Evolutionary conservation across 1,140 invertebrate species (phyloP), one percentile per base, ranked within the genome.

Genomic region (Chironomus tepperi): DNA sequence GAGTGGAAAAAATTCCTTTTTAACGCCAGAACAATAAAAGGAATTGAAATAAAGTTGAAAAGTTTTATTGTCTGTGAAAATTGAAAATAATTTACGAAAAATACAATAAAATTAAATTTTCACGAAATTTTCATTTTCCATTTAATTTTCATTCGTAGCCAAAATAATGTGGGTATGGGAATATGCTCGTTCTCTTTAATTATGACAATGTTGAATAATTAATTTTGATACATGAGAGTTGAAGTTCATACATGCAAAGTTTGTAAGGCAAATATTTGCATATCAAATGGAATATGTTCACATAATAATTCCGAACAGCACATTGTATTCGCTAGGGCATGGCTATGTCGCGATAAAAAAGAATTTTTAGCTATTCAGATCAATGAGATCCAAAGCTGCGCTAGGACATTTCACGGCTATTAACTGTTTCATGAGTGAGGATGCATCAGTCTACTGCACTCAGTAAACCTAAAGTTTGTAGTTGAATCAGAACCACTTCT

Each of bases 121-220:
- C 47, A 57, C 5, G 15, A 57, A 5, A 57, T n/a, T 57, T 47
- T 47, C 15, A n/a, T n/a, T 47, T 47, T 8, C 9, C 18, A 12
- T 18, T 70, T 70, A 70, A 70, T 70, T 70, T 70, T 70, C 47
- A 57, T 12, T 57, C 65, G 19, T 18, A 18, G 19, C 18, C 47
- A n/a, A n/a, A 57, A 57, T n/a, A 57, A 57, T 3, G 9, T 12
- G n/a, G 1, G n/a, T 57, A 12, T 57, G 47, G 12, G 47, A 57
- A 57, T 70, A 18, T 10, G 7, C 65, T 18, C 65, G 9, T 70
- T 67, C 7, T 19, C 9, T 70, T 70, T 70, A 70, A 70, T 70
- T 70, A 70, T 70, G 65, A 70, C 65, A 19, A 70, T 70, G 65
- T 70, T 70, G 65, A 70, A 70, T 70, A 70, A 70, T 70, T 70